Evolutionary conservation across 2,888 invertebrate genomes (phyloP), one percentile per base, ranked within the genome.

Genomic region (Nysson spinosus): DNA sequence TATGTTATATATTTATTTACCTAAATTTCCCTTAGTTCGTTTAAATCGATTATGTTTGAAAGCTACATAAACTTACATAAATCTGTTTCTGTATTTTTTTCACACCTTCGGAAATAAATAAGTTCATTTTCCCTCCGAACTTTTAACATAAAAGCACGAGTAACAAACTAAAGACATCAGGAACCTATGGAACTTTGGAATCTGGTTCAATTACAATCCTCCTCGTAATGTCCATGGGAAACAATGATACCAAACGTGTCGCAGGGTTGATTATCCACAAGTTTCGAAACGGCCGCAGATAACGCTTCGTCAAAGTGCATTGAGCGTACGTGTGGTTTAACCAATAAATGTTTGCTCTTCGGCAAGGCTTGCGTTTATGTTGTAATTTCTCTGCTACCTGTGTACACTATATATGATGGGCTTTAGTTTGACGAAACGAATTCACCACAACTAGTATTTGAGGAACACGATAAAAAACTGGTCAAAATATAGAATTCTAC

Each of bases 301-400:
- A 62, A 46, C 49, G 62, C 40, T 24, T 51, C 46, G 62, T 50
- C 55, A 46, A 42, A 42, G 46, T 40, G 42, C 46, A 51, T 20
- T 4, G 40, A 58, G 47, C 16, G 14, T 20, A 39, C 40, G 30
- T 46, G 65, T 40, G 62, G 65, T 65, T 62, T 56, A 46, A 56
- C 62, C 56, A 50, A 65, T 65, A 65, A 65, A 65, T 65, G 50
- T 65, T 75, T 75, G 69, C 72, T 52, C 71, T 61, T 63, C 57
- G 60, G 56, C 69, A 64, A 77, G 65, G 64, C 66, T 73, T 71
- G 69, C 72, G 71, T 79, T 80, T 77, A 78, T 76, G 61, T 66
- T 72, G 78, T 75, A 80, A 81, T 79, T 80, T 78, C 72, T 63
- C 39, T 14, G 30, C 7, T 50, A 14, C 35, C 34, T 42, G 9